A percentile compares a stretch with the other conserved stretches of the same genome.
Conservation (phyloP, 2,113 vertebrate species). For the Rhinolophus sinicus region DNA sequence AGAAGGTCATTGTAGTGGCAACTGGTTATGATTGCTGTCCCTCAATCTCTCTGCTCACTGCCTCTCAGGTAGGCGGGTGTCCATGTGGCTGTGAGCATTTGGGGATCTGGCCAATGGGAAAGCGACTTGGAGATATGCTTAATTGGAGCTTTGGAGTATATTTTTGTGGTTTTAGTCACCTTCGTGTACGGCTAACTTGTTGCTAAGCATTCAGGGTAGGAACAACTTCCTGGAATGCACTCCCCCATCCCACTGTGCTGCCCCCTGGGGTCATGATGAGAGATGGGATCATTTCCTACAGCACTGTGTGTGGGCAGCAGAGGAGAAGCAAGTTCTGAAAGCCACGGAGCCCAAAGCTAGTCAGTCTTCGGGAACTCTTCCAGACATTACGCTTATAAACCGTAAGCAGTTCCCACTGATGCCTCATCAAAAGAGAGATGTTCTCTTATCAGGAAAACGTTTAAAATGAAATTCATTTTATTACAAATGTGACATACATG, state of each 20-base stretch:
- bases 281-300: neutral
- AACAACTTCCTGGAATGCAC: neutral
- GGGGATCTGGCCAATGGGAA: neutral
- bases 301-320: accelerated
- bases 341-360: neutral
- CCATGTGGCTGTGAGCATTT: accelerated
- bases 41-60: no score
- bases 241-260: neutral
- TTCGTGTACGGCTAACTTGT: neutral
- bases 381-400: accelerated
- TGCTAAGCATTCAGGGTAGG: neutral
- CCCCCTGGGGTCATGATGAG: neutral
- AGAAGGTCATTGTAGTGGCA: neutral
- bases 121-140: neutral
- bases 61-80: neutral
- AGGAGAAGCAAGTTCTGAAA: neutral
- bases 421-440: neutral
- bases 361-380: neutral
- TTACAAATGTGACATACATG: neutral
- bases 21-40: no score
- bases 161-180: neutral
- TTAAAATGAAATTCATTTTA: neutral
- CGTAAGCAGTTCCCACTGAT: neutral
- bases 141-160: neutral
- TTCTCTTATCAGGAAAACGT: neutral